Evolutionary conservation across 2,113 vertebrate genomes (phyloP).

Genomic region (Edolisoma coerulescens): DNA sequence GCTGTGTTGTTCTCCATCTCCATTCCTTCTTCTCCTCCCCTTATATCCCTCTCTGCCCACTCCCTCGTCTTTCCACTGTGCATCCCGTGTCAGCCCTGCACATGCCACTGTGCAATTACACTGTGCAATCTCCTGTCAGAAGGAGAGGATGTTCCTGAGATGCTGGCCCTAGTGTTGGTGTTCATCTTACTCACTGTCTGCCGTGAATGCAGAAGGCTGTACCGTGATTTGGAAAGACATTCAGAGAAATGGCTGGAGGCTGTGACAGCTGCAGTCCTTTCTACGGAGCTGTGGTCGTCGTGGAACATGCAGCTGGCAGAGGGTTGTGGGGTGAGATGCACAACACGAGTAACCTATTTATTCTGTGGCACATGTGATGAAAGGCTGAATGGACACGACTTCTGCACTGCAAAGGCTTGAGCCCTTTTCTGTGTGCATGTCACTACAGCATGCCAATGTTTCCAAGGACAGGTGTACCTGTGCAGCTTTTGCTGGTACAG

Average conservation of each 20-base stretch:
- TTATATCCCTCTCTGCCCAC: neutral
- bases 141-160: neutral
- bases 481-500: neutral
- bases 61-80: neutral
- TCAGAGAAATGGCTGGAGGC: neutral
- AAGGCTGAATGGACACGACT: accelerated
- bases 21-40: neutral
- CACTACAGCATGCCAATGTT: neutral
- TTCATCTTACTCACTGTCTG: neutral
- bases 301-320: neutral
- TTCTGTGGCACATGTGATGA: neutral
- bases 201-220: neutral
- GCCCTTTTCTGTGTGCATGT: neutral
- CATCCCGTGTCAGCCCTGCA: neutral
- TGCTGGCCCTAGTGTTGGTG: neutral
- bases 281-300: neutral
- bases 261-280: neutral
- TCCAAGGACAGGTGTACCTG: neutral
- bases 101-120: accelerated
- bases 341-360: neutral
- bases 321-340: neutral
- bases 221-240: neutral
- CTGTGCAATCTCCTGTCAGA: neutral
- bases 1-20: neutral
- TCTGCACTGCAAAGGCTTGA: neutral